Conservation (phyloP, 2,888 invertebrate species). For the Chloromyia formosa region DNA sequence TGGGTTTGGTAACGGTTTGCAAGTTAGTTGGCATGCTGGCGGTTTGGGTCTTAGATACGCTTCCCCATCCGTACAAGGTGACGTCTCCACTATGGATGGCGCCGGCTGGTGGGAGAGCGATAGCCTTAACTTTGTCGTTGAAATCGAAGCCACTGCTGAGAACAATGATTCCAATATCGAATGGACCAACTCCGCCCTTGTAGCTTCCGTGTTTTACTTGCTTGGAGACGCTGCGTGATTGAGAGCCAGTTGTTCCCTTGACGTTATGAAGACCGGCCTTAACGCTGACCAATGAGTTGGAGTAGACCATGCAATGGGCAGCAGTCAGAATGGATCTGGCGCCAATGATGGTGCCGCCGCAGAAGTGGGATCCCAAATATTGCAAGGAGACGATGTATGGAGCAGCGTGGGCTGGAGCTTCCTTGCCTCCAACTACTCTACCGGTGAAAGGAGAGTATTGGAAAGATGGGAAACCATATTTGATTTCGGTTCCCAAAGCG, state of each 20-base stretch:
- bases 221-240: constrained; percentile 56
- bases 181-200: constrained; percentile 62
- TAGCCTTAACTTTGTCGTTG: constrained; percentile 58
- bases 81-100: constrained; percentile 55
- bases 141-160: constrained; percentile 56
- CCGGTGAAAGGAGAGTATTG: constrained; percentile 46
- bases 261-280: constrained; percentile 64
- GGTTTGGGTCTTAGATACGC: constrained; percentile 48
- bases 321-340: constrained; percentile 63
- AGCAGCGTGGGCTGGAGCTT: constrained; percentile 29
- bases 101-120: constrained; percentile 58
- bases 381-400: constrained; percentile 42
- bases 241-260: constrained; percentile 53
- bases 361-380: constrained; percentile 57
- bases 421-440: constrained; percentile 45
- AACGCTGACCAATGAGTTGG: not conserved
- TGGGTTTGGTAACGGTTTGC: constrained; percentile 56
- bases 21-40: constrained; percentile 54
- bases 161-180: constrained; percentile 68
- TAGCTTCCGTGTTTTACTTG: constrained; percentile 58
- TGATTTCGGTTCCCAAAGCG: constrained; percentile 8
- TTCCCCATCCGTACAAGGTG: constrained; percentile 65
- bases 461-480: constrained; percentile 27
- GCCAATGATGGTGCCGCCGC: constrained; percentile 65
- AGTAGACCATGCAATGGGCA: constrained; percentile 57